phyloP scores from a whole-genome alignment of 1,140 invertebrate genomes.

The Drosophila setifemur region DNA sequence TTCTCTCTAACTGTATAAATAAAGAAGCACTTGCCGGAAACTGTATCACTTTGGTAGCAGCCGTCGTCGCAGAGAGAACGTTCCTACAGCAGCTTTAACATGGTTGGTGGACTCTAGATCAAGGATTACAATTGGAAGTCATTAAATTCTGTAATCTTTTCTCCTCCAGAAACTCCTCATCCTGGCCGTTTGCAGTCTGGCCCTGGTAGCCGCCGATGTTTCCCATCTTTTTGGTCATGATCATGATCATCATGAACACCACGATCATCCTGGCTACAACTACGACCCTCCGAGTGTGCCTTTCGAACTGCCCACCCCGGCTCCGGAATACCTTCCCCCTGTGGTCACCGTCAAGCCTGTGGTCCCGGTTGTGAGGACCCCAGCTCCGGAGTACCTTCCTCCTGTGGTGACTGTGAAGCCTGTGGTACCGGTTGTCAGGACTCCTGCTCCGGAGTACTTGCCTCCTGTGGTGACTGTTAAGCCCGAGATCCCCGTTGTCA shows the following conservation, averaged over 20 bases:
- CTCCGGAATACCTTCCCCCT: constrained; percentile 47
- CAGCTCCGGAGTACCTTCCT: constrained; percentile 50
- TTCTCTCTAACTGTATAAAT: constrained; percentile 71
- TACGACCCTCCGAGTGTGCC: constrained; percentile 62
- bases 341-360: constrained; percentile 18
- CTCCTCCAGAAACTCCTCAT: constrained; percentile 62
- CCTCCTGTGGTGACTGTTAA: constrained; percentile 9
- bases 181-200: constrained; percentile 46
- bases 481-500: constrained; percentile 15
- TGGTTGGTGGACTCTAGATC: constrained; percentile 34
- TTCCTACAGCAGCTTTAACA: constrained; percentile 31
- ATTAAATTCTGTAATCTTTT: neutral
- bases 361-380: constrained; percentile 21
- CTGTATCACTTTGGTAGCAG: constrained; percentile 69
- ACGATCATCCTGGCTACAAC: constrained; percentile 66
- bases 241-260: constrained; percentile 49
- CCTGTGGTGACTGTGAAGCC: too few relatives aligned
- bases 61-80: constrained; percentile 60
- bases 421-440: neutral
- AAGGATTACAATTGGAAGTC: neutral
- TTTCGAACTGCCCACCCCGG: constrained; percentile 61
- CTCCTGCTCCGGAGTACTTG: constrained; percentile 4
- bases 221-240: constrained; percentile 65
- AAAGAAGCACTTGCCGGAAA: constrained; percentile 75
- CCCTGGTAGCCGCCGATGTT: constrained; percentile 69